Evolutionary conservation across 2,113 vertebrate species (phyloP).

Genomic region (human (Homo sapiens)): GRCh38 chr5:157824501-157825000

Average conservation of each 20-base stretch:
- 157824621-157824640: not conserved
- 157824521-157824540: constrained; percentile 27
- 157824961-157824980: constrained; percentile 72
- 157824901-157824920: not conserved
- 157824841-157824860: not conserved
- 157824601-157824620: constrained; percentile 1
- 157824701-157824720: not conserved
- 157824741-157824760: not conserved
- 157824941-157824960: constrained; percentile 43
- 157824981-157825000: constrained; percentile 76
- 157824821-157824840: not conserved
- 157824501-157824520: not conserved
- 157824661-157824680: not conserved
- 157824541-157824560: not conserved
- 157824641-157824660: not conserved
- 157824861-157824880: not conserved
- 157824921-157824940: not conserved
- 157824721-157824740: not conserved
- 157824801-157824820: not conserved
- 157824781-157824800: not conserved
- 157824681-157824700: not conserved
- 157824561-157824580: not conserved
- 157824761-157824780: not conserved
- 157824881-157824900: not conserved
- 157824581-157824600: not conserved